Base-by-base conservation (phyloP, 1,140 invertebrate species). In the Diorhabda carinulata region DNA sequence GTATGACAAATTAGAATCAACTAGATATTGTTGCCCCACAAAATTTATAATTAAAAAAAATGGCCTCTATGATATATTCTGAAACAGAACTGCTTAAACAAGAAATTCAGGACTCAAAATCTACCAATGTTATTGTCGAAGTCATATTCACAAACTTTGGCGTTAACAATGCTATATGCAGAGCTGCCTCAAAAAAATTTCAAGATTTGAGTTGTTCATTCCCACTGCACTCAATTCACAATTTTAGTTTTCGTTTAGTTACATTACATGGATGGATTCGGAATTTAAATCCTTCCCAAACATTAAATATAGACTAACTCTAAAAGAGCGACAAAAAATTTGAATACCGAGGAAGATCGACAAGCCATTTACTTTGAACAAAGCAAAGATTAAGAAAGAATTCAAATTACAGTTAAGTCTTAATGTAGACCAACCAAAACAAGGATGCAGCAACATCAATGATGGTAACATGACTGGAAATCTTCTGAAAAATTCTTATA, bases 381-480 rank as follows among this genome's bases (percentile, higher is more conserved):
- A 69, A 25, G 57, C 61, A 56, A 65, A 52, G 47, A 69, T 69
- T 64, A 47, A 69, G 56, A 59, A 65, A 64, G 43, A 69, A 57
- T 69, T 69, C 56, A 69, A 69, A 69, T 52, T 57, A n/a, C 61
- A 64, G 4, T 69, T 66, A 57, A 61, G 62, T 45, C 67, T 79
- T 25, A 45, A 74, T 62, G 72, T 73, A 7, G 74, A 75, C 45
- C 9, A 57, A 42, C 75, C 77, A 7, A 77, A 74, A 69, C 63
- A 60, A 9, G 72, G 71, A 43, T 74, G 56, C 44, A 70, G 77
- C 4, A 74, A 67, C 25, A 70, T 70, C 7, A 78, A 78, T 71
- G 75, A 78, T 66, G 74, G 71, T 5, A 78, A 78, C 62, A 77
- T 70, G 8, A 70, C 69, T 57, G 62, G 73, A 63, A 47, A 40